Base-by-base conservation (phyloP, 2,113 vertebrate species). In the Corydoras maculifer region DNA sequence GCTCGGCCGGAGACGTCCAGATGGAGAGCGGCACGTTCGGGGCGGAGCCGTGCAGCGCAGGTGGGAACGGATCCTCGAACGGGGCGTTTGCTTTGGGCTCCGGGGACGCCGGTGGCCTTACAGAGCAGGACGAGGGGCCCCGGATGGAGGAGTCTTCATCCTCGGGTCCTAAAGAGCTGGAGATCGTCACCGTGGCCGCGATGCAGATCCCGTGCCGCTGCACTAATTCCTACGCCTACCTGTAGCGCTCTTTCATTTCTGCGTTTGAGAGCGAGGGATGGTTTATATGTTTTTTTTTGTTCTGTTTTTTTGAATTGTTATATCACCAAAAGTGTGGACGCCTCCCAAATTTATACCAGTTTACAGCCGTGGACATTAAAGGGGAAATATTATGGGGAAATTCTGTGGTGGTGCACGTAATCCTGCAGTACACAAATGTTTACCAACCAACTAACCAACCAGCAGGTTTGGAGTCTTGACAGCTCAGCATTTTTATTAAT, bases 131-230 rank as follows among this genome's bases (percentile, higher is more conserved):
- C 80, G 88, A 87, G 78, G 87, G 80, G 59, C 73, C 35, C 58
- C 54, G 57, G 13, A 78, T 55, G 72, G 74, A 80, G 43, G 72
- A 74, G 67, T 78, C 58, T 3, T 75, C 79, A 82, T 77, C 79
- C 84, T 84, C 90, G 72, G 87, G 91, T 78, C 86, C 91, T 74
- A 93, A 89, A 90, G 94, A 97, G 86, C 88, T 92, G 90, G 94
- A 98, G 85, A 93, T 95, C 89, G 95, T 94, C 87, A 98, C 93
- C 70, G 93, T 97, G 85, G 93, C 95, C 14, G 91, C 96, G 79
- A 96, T 98, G 94, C 97, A 99, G 79, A 96, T 94, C 48, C 94
- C 95, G 3, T 98, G 95, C 82, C 93, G 94, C 82, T 98, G 94
- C 91, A 97, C 91, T 85, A 98, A 94, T 84, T 95, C 96, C 81